phyloP scores from a whole-genome alignment of 2,113 vertebrate species.

The Albula glossodonta region DNA sequence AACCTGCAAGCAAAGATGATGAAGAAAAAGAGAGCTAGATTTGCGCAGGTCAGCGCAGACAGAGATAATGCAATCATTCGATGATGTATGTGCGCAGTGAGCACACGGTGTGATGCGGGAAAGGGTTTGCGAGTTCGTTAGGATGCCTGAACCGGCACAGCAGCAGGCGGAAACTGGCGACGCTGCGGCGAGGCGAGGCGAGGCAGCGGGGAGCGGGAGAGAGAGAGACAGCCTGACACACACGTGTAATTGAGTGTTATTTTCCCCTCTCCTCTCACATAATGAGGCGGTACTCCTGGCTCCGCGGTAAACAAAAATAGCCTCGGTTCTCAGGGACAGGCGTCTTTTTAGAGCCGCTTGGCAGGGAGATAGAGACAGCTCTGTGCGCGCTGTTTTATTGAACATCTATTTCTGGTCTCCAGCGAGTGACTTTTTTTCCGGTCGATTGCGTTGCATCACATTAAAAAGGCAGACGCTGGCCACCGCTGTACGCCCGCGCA shows the following conservation, averaged over 20 bases:
- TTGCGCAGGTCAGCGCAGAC: background rate
- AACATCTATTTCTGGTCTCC: conserved; percentile 38
- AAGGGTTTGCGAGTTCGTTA: conserved; percentile 2
- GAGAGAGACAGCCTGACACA: conserved; percentile 13
- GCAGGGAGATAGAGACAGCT: conserved; percentile 30
- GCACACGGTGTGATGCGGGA: background rate
- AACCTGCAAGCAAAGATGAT: background rate
- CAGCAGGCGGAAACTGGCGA: background rate
- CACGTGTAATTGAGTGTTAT: background rate
- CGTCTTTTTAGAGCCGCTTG: conserved; percentile 29
- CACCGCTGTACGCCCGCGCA: conserved; percentile 45
- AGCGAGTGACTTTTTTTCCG: conserved; percentile 21
- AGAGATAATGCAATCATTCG: background rate
- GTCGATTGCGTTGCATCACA: conserved; percentile 47
- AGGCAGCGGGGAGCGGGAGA: background rate
- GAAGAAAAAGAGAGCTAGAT: no score
- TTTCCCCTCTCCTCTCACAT: conserved; percentile 3
- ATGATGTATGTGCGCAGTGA: background rate
- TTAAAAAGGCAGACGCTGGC: conserved; percentile 41
- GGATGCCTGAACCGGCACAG: background rate
- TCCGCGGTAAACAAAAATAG: conserved; percentile 26
- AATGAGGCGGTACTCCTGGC: conserved; percentile 26
- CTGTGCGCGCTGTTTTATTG: conserved; percentile 47
- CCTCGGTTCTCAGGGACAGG: conserved; percentile 23
- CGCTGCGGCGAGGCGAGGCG: background rate